Base-by-base conservation (phyloP, 2,888 invertebrate species). In the Formica aserva region DNA sequence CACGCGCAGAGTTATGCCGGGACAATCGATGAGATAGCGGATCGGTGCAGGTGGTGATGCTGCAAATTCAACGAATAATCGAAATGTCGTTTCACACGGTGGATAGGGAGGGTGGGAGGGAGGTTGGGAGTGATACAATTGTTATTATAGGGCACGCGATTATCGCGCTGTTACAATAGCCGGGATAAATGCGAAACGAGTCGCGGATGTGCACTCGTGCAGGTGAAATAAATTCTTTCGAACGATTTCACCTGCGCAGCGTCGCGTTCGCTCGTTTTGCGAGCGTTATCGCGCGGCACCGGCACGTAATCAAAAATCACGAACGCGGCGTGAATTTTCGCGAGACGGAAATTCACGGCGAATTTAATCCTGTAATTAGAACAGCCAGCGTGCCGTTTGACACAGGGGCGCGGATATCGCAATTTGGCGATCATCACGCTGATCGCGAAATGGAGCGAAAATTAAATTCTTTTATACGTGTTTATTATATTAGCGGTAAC, bases 341-440 rank as follows among this genome's bases (percentile, higher is more conserved):
- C 75, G 60, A 69, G 65, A 82, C 76, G 72, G 72, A 63, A 85
- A 88, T 87, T 89, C 72, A 72, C 63, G 72, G 65, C 83, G 81
- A 77, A 83, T 90, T 88, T 87, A 87, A 89, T 87, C 84, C 86
- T 91, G 90, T 91, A 90, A 91, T 90, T 90, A 91, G 85, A 78
- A 76, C 82, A 66, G 81, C 84, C 71, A 76, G 74, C 62, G 86
- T 78, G 82, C 75, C 84, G 84, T 88, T 86, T 89, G 86, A 89
- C 83, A 69, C 82, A 65, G 65, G 45, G n/a, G 48, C 48, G 74
- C 52, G 87, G 63, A 85, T 85, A 86, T 87, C 81, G 81, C 60
- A 82, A 55, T 52, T 48, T 48, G 78, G 26, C 62, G 75, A 76
- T 67, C 75, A 65, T 63, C 57, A 63, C 62, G 5, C 32, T 60